phyloP scores from a whole-genome alignment of 1,140 invertebrate species.

The Ips nitidus region DNA sequence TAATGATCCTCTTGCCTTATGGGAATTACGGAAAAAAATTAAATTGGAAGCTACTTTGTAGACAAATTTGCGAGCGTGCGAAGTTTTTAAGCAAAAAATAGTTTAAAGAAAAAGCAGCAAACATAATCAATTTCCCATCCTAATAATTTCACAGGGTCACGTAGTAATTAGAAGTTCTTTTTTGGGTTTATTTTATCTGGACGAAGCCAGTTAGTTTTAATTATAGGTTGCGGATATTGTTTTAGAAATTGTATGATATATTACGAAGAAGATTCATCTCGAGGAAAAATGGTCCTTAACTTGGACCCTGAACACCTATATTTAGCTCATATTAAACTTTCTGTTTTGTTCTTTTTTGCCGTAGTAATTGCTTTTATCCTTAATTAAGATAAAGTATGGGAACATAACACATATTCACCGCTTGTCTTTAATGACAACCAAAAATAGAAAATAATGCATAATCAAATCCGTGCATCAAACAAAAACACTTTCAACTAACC shows the following conservation, averaged over 20 bases:
- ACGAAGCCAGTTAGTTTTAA: conserved; percentile 29
- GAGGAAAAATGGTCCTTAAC: conserved; percentile 13
- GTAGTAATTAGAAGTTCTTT: conserved; percentile 27
- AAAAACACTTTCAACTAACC: no score
- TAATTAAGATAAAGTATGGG: conserved; percentile 8
- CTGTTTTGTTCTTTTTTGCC: neutral
- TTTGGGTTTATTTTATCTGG: conserved; percentile 24
- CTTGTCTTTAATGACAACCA: no score
- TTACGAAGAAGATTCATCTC: conserved; percentile 26
- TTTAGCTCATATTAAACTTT: conserved; percentile 22
- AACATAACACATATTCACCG: neutral
- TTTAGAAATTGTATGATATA: conserved; percentile 31
- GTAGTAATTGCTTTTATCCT: conserved; percentile 11
- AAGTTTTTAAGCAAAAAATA: no score
- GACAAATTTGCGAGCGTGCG: no score
- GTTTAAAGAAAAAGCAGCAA: neutral
- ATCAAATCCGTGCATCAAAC: no score
- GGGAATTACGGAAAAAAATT: neutral
- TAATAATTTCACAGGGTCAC: conserved; percentile 21
- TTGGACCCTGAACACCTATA: conserved; percentile 18
- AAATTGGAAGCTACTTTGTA: neutral
- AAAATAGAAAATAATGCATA: no score
- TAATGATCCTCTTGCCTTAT: conserved; percentile 1
- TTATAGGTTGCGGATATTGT: conserved; percentile 34
- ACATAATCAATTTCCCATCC: conserved; percentile 17